These are phyloP conservation scores for Phengaris arion DNA, from an alignment of 2,888 invertebrate species.

Conservation along the genomic window DNA sequence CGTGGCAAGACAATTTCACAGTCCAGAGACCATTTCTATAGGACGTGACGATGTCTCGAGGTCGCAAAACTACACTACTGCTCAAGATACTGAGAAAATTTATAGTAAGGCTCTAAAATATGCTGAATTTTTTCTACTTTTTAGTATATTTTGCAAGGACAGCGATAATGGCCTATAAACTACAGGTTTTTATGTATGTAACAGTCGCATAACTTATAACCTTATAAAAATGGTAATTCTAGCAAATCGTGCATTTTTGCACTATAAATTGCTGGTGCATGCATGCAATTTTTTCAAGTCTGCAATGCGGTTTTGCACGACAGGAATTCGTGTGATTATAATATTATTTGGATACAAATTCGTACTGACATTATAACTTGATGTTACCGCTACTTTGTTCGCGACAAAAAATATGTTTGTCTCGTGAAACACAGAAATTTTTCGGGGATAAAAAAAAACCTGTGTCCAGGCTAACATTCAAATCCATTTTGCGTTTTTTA, in stretches of 20 bases:
- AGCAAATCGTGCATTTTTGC: neutral
- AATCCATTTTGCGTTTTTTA: too few relatives aligned
- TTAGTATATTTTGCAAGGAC: neutral
- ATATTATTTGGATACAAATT: neutral
- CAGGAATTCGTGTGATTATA: neutral
- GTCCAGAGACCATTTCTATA: neutral
- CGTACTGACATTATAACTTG: too few relatives aligned
- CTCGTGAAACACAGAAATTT: too few relatives aligned
- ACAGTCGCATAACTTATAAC: neutral
- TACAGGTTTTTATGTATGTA: neutral
- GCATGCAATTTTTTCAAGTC: constrained; percentile 4
- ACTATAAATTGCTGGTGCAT: neutral
- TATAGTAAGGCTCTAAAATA: too few relatives aligned
- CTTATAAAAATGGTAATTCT: constrained; percentile 14
- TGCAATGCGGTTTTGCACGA: constrained; percentile 1
- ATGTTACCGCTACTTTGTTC: too few relatives aligned
- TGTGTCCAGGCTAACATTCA: too few relatives aligned
- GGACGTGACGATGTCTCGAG: neutral
- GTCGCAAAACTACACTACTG: neutral
- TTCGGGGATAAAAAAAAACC: too few relatives aligned
- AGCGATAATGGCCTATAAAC: neutral
- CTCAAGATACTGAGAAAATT: neutral
- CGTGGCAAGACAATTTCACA: constrained; percentile 16
- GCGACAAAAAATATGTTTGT: too few relatives aligned
- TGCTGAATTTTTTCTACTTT: neutral